Evolutionary conservation across 2,113 vertebrate genomes (phyloP), one percentile per base, ranked within the genome.

Genomic region (Riparia riparia): DNA sequence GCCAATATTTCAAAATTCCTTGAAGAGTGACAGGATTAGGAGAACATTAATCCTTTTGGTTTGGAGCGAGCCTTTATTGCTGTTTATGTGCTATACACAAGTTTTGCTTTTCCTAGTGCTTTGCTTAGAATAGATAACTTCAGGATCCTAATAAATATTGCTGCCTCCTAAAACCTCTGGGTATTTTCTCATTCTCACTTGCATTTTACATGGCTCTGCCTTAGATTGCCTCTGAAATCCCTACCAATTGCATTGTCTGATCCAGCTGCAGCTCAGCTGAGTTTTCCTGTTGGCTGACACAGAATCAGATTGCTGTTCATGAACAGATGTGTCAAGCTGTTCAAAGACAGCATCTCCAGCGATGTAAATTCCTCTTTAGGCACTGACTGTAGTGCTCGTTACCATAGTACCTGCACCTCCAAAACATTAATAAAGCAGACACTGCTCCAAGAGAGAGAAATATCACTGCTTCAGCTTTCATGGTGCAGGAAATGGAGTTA

Each of bases 321-420:
- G 85, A 96, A 50, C 85, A 96, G 79, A 93, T 86, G 85, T 95
- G 93, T 83, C 90, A 88, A 83, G 88, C 72, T 96, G 85, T 53
- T 95, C 90, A 86, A 90, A 93, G 85, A 47, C 71, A 83, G 51
- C 32, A 60, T 83, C 71, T 81, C 92, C 37, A 34, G 78, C 0
- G 1, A 85, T 41, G 82, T 56, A 70, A 84, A 93, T 92, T 90
- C 76, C 65, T 95, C 85, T 92, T 93, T 86, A 88, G 93, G 60
- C 60, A 60, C 68, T 56, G 82, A 45, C 87, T 93, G 68, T 44
- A 70, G 42, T 17, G 26, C 47, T 93, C 0, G 41, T 96, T 95
- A 92, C 82, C 78, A 94, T 88, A 95, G 95, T 64, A 94, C 76
- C 83, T 91, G 83, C 0, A 4, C 77, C 72, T 95, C 76, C 72